Evolutionary conservation across 1,140 invertebrate species (phyloP).

Genomic region (Gryon sp.): DNA sequence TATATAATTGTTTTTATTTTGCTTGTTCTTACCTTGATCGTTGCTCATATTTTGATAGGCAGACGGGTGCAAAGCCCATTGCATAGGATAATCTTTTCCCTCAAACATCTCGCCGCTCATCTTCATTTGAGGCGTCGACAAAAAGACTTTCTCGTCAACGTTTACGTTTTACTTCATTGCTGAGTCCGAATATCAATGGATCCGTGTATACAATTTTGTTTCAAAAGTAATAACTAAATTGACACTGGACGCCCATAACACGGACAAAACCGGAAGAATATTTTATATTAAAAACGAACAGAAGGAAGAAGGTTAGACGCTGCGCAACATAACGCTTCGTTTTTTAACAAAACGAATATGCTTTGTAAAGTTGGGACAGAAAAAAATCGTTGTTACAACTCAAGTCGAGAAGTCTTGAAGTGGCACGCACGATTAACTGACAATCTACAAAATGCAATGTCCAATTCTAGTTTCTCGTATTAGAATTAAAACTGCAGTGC

Average conservation of each 20-base stretch:
- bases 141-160: not conserved
- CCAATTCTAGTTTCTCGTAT: not conserved
- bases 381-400: too few relatives aligned
- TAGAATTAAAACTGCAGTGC: constrained; percentile 23
- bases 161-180: constrained; percentile 43
- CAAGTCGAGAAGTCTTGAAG: too few relatives aligned
- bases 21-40: constrained; percentile 77
- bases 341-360: too few relatives aligned
- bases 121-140: constrained; percentile 63
- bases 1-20: too few relatives aligned
- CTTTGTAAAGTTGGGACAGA: not conserved
- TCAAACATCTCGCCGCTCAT: constrained; percentile 78
- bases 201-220: constrained; percentile 24
- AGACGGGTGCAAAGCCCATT: constrained; percentile 87
- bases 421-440: too few relatives aligned
- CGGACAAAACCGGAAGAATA: constrained; percentile 47
- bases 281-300: constrained; percentile 15
- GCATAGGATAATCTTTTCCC: constrained; percentile 82
- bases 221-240: constrained; percentile 33
- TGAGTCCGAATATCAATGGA: not conserved
- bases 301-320: constrained; percentile 15
- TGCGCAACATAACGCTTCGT: not conserved
- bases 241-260: constrained; percentile 37
- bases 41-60: constrained; percentile 83
- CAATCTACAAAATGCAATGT: too few relatives aligned